phyloP scores from a whole-genome alignment of 2,888 invertebrate genomes.

The Palloptera scutellata region DNA sequence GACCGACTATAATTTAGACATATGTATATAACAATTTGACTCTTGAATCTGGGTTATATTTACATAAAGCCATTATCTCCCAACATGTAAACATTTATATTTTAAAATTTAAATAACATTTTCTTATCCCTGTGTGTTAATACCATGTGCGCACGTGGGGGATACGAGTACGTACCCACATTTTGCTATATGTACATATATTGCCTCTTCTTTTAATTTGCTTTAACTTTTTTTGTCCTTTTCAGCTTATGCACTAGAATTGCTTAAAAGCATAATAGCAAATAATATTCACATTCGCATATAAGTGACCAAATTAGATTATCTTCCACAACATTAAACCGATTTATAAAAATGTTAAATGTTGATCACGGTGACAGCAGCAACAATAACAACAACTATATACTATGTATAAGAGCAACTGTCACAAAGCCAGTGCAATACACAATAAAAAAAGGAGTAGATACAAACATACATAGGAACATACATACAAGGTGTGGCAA shows the following conservation, averaged over 20 bases:
- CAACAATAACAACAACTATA: constrained; percentile 19
- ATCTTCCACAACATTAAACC: constrained; percentile 62
- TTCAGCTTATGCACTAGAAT: constrained; percentile 5
- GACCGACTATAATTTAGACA: too few species aligned
- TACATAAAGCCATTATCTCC: too few species aligned
- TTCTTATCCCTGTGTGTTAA: too few species aligned
- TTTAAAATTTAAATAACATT: too few species aligned
- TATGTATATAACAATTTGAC: too few species aligned
- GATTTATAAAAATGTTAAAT: constrained; percentile 44
- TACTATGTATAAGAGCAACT: too few species aligned
- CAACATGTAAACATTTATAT: too few species aligned
- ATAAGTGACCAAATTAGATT: constrained; percentile 65
- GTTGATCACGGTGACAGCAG: constrained; percentile 37
- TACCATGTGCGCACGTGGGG: too few species aligned
- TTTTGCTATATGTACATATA: background rate
- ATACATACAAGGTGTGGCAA: too few species aligned
- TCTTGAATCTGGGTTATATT: too few species aligned
- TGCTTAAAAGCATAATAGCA: constrained; percentile 26
- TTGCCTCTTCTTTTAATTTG: background rate
- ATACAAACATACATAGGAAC: too few species aligned
- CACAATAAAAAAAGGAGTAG: constrained; percentile 27
- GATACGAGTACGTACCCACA: too few species aligned
- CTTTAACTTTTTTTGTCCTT: constrained; percentile 19
- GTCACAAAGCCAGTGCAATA: constrained; percentile 20
- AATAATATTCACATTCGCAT: constrained; percentile 46